Base-by-base conservation (phyloP, 2,113 vertebrate species). In the Mesoclemmys tuberculata region DNA sequence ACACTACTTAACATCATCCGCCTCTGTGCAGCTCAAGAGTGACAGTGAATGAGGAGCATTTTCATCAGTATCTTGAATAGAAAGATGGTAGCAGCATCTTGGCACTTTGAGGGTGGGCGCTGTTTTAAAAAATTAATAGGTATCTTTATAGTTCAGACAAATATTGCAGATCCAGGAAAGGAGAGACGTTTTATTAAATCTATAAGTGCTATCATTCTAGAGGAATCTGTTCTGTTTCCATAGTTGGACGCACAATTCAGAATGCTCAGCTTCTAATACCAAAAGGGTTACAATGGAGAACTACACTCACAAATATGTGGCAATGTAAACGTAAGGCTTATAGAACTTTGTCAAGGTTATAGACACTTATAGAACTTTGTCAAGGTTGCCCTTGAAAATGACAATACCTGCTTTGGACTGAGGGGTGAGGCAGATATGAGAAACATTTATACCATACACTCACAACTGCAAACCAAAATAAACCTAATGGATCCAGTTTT, bases 331-430 rank as follows among this genome's bases (percentile, higher is more conserved):
- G 38, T 71, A 22, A 85, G 87, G 38, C 3, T 90, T 84, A n/a
- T 5, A 22, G 86, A 91, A 44, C 90, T 90, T 61, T 44, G 29
- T 41, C 74, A 77, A 27, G 24, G 12, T 77, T 27, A n/a, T n/a
- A n/a, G n/a, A n/a, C n/a, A n/a, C n/a, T n/a, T n/a, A n/a, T n/a
- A n/a, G 86, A 91, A 44, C 90, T 90, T 61, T 44, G 29, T 41
- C 74, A 77, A 27, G 24, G 12, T 77, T 27, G 85, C 74, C 92
- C 83, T 94, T 88, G 93, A 10, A 71, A 94, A 95, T 93, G 92
- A 92, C 86, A 75, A 44, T 78, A 77, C 24, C 92, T 85, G 82
- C 88, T 44, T 93, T 94, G 95, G 89, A 87, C 89, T 94, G 94
- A 77, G 84, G 79, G 84, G 87, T 89, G 82, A 92, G 74, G 0